phyloP scores from a whole-genome alignment of 2,888 invertebrate genomes.

The Lasioglossum zephyrum region DNA sequence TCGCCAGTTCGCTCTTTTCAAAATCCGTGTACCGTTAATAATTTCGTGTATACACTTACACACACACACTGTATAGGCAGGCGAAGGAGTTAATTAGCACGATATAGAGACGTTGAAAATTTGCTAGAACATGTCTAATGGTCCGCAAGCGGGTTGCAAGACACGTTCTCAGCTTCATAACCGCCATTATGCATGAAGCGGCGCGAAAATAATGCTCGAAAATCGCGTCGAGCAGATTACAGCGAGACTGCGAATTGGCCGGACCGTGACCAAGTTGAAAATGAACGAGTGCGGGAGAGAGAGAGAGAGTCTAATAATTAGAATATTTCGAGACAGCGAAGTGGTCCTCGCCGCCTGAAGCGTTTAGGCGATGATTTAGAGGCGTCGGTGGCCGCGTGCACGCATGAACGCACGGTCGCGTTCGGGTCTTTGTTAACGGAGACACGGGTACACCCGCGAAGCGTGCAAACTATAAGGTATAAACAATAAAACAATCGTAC shows the following conservation, averaged over 20 bases:
- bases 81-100: not conserved
- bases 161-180: not conserved
- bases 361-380: slow-evolving; percentile 77
- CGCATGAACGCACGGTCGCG: slow-evolving; percentile 28
- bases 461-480: slow-evolving; percentile 73
- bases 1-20: not conserved
- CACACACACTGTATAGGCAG: not conserved
- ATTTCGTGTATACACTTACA: not conserved
- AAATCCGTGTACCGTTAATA: not conserved
- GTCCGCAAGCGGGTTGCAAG: not conserved
- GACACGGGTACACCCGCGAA: slow-evolving; percentile 51
- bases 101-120: not conserved
- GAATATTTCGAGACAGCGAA: slow-evolving; percentile 66
- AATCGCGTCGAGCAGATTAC: not conserved
- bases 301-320: slow-evolving; percentile 58
- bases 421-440: slow-evolving; percentile 51
- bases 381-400: slow-evolving; percentile 24
- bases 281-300: not conserved
- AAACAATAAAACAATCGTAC: slow-evolving; percentile 75
- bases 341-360: slow-evolving; percentile 43
- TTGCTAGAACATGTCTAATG: not conserved
- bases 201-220: not conserved
- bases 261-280: not conserved
- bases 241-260: not conserved
- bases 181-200: not conserved